Evolutionary conservation across 2,113 vertebrate genomes (phyloP).

Genomic region (Entomyzon cyanotis): DNA sequence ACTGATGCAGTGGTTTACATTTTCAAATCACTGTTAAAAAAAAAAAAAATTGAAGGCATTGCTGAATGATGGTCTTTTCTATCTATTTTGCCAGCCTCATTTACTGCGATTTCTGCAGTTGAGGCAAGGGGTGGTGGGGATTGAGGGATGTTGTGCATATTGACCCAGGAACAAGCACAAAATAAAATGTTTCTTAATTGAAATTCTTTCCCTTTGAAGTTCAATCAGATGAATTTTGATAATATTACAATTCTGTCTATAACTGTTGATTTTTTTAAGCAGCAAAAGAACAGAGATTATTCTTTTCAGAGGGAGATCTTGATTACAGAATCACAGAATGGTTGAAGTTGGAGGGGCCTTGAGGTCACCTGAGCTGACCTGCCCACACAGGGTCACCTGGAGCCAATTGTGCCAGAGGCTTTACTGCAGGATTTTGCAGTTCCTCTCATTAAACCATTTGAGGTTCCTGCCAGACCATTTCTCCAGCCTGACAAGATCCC

Average conservation of each 20-base stretch:
- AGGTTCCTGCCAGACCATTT: background rate
- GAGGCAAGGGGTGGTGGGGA: too few species aligned
- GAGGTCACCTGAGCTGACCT: background rate
- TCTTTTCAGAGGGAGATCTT: background rate
- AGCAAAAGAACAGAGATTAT: background rate
- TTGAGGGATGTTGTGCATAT: background rate
- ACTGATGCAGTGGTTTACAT: conserved; percentile 16
- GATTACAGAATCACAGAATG: background rate
- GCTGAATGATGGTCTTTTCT: background rate
- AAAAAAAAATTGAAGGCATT: background rate
- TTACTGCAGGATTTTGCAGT: background rate
- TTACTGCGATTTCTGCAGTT: background rate
- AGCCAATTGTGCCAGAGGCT: background rate
- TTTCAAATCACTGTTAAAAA: background rate
- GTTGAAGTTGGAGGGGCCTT: background rate
- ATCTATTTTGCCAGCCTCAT: background rate
- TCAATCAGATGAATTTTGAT: background rate
- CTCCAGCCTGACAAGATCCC: background rate
- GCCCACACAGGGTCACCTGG: background rate
- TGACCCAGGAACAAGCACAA: background rate
- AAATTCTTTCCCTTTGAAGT: background rate
- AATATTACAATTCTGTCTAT: background rate
- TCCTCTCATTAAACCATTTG: background rate
- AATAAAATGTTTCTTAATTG: background rate
- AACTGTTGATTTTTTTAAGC: background rate